phyloP scores from a whole-genome alignment of 2,113 vertebrate genomes.

The Pteruthius melanotis region DNA sequence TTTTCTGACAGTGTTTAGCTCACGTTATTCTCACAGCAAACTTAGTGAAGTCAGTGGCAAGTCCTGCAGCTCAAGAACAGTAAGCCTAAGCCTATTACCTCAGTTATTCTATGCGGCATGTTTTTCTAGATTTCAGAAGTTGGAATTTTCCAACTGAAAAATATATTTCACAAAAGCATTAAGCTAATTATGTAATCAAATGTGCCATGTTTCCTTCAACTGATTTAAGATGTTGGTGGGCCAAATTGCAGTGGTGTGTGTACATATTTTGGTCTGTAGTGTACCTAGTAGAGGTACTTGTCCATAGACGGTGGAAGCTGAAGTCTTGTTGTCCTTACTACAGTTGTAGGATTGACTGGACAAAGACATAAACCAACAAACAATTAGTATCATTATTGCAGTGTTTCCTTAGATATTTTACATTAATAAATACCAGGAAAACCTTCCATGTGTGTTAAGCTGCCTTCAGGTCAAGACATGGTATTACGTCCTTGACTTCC shows the following conservation, averaged over 20 bases:
- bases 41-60: not conserved
- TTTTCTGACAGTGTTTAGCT: not conserved
- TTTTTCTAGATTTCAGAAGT: not conserved
- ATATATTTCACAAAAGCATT: not conserved
- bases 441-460: not conserved
- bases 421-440: not conserved
- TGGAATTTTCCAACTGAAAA: not conserved
- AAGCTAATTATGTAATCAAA: not conserved
- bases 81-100: not conserved
- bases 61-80: not conserved
- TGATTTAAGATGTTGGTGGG: not conserved
- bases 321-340: not conserved
- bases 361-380: not conserved
- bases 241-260: not conserved
- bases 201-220: not conserved
- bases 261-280: not conserved
- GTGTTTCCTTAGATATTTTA: not conserved
- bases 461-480: not conserved
- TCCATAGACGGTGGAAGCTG: not conserved
- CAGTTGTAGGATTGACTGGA: not conserved
- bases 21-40: not conserved
- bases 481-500: not conserved
- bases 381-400: not conserved
- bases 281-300: not conserved
- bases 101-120: not conserved